A percentile compares a stretch with the other conserved stretches of the same genome.
Evolutionary conservation across 2,113 vertebrate genomes (phyloP).

Genomic region (Nyctereutes procyonoides): DNA sequence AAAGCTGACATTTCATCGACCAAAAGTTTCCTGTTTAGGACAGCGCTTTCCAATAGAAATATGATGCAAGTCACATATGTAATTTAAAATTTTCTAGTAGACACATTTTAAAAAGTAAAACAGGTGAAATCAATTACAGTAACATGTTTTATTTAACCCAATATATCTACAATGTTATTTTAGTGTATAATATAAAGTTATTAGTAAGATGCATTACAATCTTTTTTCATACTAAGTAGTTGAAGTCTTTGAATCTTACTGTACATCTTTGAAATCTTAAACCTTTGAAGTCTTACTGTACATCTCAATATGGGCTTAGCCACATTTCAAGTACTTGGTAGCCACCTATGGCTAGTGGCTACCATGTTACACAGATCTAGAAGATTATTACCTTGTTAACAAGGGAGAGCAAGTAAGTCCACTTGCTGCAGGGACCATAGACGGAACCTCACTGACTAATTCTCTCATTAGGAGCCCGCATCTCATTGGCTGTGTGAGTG

Average conservation of each 20-base stretch:
- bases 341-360: background rate
- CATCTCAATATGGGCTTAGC: background rate
- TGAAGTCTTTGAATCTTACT: background rate
- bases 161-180: background rate
- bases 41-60: background rate
- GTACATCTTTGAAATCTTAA: background rate
- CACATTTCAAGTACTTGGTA: background rate
- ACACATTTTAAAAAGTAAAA: background rate
- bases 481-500: background rate
- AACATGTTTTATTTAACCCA: background rate
- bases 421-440: background rate
- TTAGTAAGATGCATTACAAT: background rate
- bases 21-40: constrained; percentile 26
- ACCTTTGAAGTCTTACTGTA: background rate
- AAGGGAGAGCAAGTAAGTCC: background rate
- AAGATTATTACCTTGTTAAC: background rate
- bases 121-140: background rate
- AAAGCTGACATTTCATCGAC: background rate
- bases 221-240: background rate
- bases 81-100: background rate
- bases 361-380: background rate
- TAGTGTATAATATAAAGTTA: background rate
- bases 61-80: background rate
- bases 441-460: background rate
- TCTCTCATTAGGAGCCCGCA: background rate